Conservation (phyloP, 1,140 invertebrate genomes). For the Pinna nobilis region DNA sequence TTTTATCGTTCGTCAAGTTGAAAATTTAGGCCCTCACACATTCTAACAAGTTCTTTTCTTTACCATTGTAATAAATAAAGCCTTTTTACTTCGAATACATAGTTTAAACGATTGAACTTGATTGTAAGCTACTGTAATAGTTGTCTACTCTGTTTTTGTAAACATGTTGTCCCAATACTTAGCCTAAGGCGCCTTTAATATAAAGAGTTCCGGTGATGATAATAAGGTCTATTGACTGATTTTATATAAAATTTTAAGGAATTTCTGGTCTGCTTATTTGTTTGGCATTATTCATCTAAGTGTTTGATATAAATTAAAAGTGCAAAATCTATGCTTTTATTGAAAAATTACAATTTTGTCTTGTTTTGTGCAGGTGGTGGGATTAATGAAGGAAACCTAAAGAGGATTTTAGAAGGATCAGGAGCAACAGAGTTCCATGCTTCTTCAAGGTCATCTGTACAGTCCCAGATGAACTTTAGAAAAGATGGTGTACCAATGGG, state of each 20-base stretch:
- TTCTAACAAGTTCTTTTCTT: no score
- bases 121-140: no score
- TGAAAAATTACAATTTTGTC: neutral
- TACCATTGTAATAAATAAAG: no score
- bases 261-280: neutral
- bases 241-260: neutral
- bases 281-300: neutral
- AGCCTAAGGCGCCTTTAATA: no score
- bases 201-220: no score
- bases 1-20: no score
- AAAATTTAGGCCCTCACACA: no score
- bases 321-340: neutral
- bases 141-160: no score
- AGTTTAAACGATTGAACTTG: no score
- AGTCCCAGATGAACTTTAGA: constrained; percentile 63
- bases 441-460: constrained; percentile 78
- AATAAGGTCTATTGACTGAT: neutral
- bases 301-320: neutral
- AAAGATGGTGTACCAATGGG: constrained; percentile 63
- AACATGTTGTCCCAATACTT: no score
- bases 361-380: constrained; percentile 82
- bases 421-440: constrained; percentile 84
- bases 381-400: constrained; percentile 84
- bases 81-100: no score
- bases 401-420: constrained; percentile 79